phyloP scores from a whole-genome alignment of 2,888 invertebrate genomes.

The Perizoma flavofasciatum region DNA sequence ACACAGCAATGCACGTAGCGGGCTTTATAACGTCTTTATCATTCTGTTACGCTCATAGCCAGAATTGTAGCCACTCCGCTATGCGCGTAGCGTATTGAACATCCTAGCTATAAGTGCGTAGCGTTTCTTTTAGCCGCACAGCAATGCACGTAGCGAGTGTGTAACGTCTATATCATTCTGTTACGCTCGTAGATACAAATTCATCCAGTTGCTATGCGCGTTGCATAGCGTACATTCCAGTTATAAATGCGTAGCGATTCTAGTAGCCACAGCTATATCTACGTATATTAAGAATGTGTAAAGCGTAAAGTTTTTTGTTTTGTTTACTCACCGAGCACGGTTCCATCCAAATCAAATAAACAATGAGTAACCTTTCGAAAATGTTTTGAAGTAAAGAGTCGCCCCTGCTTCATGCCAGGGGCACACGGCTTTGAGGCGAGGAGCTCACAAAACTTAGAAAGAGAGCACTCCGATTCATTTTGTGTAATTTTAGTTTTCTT shows the following conservation, averaged over 20 bases:
- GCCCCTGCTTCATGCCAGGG: conserved; percentile 18
- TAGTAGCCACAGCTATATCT: background rate
- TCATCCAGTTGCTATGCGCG: background rate
- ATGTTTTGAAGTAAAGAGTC: conserved; percentile 5
- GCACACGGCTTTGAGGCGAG: background rate
- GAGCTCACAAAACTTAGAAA: conserved; percentile 18
- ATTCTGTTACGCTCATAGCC: background rate
- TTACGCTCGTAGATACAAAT: background rate
- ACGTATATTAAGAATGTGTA: too few species aligned
- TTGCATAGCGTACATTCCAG: too few species aligned
- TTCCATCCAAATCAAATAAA: conserved; percentile 68
- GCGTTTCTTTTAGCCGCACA: background rate
- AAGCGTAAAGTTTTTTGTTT: too few species aligned
- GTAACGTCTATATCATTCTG: too few species aligned
- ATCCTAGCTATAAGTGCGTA: background rate
- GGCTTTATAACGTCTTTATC: too few species aligned
- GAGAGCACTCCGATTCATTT: conserved; percentile 16
- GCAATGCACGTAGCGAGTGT: too few species aligned
- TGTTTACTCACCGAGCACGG: conserved; percentile 55
- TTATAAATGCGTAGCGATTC: background rate
- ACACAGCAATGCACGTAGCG: too few species aligned
- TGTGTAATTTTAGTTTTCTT: conserved; percentile 2
- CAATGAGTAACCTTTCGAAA: conserved; percentile 60
- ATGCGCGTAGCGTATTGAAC: background rate
- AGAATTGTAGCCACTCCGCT: background rate